Evolutionary conservation across 2,797 vertebrate species (phyloP), one percentile per base, ranked within the genome.

Genomic region (Zalophus californianus): DNA sequence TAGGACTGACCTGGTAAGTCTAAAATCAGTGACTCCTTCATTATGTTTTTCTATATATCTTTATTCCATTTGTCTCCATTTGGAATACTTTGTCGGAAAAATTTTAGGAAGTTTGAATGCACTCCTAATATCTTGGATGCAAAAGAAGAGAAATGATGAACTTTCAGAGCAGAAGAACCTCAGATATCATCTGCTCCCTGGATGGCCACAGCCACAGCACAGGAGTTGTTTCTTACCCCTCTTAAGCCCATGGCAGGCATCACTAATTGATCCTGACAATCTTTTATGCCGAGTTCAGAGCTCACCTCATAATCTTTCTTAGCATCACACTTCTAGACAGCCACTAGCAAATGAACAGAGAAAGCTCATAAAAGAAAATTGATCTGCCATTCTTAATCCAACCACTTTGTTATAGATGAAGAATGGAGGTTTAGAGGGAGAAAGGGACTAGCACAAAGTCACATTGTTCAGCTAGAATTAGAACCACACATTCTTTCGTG

Each of bases 61-160:
- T 72, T 87, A 50, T 86, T 89, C 35, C 32, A 7, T 91, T 82
- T 29, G 56, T 93, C 35, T 87, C 20, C 25, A 50, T 60, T 66
- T 95, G 66, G 50, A 27, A 27, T 72, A 68, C 38, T 82, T 92
- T 73, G 38, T 84, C 66, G 62, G 62, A 73, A 87, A 84, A 93
- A 14, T 66, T 79, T 79, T 32, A 91, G 35, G 80, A 90, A 75
- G 21, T 84, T 54, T 84, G 66, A 89, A 25, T 58, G 7, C 66
- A 11, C 21, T 73, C 20, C 44, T 85, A 29, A 52, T 38, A 52
- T 4, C 68, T 23, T 82, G 48, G 32, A 38, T 83, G 77, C 25
- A 83, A 79, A 93, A 41, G 54, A 79, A 77, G 44, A 93, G 41
- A 75, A 96, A 83, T 84, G 38, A 70, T n/a, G n/a, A 88, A 56